These are phyloP conservation scores for Acinonyx jubatus DNA, from an alignment of 2,113 vertebrate species.

Conservation along the genomic window DNA sequence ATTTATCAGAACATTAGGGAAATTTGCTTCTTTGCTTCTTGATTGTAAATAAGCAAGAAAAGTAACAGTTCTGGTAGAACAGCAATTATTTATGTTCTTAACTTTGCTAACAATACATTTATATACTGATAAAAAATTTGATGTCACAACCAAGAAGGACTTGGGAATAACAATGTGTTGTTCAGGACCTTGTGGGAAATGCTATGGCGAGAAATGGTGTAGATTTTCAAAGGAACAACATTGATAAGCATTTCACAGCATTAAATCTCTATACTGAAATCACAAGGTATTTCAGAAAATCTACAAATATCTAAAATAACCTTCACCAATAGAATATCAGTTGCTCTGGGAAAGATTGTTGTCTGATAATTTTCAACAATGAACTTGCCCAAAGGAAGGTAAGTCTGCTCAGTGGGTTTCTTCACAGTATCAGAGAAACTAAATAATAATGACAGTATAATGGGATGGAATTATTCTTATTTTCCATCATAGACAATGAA, in stretches of 20 bases:
- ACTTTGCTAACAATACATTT: neutral
- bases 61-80: neutral
- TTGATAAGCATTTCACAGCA: neutral
- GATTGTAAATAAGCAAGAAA: neutral
- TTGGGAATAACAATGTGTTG: neutral
- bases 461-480: neutral
- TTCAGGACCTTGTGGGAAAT: neutral
- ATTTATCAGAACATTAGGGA: neutral
- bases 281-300: neutral
- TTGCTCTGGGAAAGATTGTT: neutral
- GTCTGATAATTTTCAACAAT: neutral
- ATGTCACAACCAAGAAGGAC: neutral
- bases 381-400: neutral
- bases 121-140: neutral
- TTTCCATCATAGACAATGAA: neutral
- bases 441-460: neutral
- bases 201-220: neutral
- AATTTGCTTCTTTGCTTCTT: neutral
- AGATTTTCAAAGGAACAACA: neutral
- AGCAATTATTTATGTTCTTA: neutral
- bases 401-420: neutral
- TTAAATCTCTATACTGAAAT: neutral
- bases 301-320: neutral
- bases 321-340: neutral
- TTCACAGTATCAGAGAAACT: neutral